Evolutionary conservation across 2,113 vertebrate species (phyloP), one percentile per base, ranked within the genome.

Genomic region (Mormyrus lacerda): DNA sequence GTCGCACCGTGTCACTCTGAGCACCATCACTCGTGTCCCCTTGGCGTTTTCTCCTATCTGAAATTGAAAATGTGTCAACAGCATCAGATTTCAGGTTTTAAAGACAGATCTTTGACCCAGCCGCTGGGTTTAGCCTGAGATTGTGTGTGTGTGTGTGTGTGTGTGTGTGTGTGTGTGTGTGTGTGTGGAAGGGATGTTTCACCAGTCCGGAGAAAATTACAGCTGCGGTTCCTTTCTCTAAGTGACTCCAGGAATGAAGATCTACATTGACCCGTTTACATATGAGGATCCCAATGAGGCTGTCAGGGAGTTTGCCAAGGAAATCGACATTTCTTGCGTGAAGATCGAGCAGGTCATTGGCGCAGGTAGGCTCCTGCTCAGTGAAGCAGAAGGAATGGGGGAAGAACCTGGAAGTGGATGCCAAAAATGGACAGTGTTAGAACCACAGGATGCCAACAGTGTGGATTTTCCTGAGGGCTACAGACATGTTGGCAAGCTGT

Each of bases 291-390:
- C 98, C 90, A 99, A 99, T 0, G 98, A 99, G 89, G 98, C 98
- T 0, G 97, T 99, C 61, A 94, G 97, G 73, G 98, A 99, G 92
- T 99, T 99, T 91, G 98, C 98, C 87, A 99, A 99, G 92, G 98
- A 99, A 94, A 99, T 99, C 0, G 98, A 99, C 92, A 97, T 98
- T 93, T 97, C 97, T 58, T 97, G 97, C 93, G 98, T 98, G 91
- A 99, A 99, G 96, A 99, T 99, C 2, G 98, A 99, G 93, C 97
- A 99, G 94, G 98, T 99, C 93, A 99, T 99, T 0, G 98, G 98
- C 89, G 98, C 98, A 97, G 98, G 98, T 99, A 95, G 91, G 58
- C 42, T 47, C 1, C 19, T 44, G 7, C 48, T 73, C 31, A 35
- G n/a, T 1, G 69, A 39, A 35, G 65, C n/a, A 73, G 27, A 73